Base-by-base conservation (phyloP, 2,797 vertebrate species). In the Champsocephalus gunnari region DNA sequence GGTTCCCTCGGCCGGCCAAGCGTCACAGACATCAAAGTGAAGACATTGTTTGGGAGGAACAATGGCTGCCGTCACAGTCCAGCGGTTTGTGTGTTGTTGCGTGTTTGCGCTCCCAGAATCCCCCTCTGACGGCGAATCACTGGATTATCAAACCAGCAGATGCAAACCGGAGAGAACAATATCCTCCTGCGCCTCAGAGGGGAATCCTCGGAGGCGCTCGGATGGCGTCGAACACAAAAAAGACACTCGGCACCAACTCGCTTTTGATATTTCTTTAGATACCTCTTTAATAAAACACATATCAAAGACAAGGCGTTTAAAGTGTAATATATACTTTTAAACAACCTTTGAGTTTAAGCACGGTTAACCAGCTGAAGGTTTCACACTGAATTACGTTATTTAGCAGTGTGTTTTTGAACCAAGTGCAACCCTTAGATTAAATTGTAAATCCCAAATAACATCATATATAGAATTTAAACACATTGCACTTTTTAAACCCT, bases 1-100 rank as follows among this genome's bases (percentile, higher is more conserved):
- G 92, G 79, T 92, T 90, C 87, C 88, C 87, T 88, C 84, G 71
- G 80, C 84, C 85, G 93, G 94, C 95, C 95, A 94, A 94, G 95
- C 96, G 94, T 95, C 94, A 90, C 94, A 94, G 60, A 92, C 95
- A 95, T 97, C 96, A 96, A 96, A 96, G 95, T 97, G 96, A 97
- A 96, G 95, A 97, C 94, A 96, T 95, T 95, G 92, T 96, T 97
- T 96, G 94, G 82, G 91, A 91, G 95, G 95, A 97, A 97, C 96
- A 98, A 97, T 97, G 96, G 90, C 88, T 87, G 14, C 92, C 87
- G 94, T 97, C 96, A 96, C 95, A 96, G 95, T 95, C 95, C 93
- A 95, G 94, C 93, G 94, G 95, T 96, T 89, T 92, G 93, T 96
- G 95, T 96, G 95, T 94, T 94, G 92, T 90, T 90, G 90, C 89